A percentile compares a stretch with the other conserved stretches of the same genome.
These are phyloP conservation scores for Charaxes varanes DNA, from an alignment of 1,140 invertebrate genomes.

Conservation along the genomic window DNA sequence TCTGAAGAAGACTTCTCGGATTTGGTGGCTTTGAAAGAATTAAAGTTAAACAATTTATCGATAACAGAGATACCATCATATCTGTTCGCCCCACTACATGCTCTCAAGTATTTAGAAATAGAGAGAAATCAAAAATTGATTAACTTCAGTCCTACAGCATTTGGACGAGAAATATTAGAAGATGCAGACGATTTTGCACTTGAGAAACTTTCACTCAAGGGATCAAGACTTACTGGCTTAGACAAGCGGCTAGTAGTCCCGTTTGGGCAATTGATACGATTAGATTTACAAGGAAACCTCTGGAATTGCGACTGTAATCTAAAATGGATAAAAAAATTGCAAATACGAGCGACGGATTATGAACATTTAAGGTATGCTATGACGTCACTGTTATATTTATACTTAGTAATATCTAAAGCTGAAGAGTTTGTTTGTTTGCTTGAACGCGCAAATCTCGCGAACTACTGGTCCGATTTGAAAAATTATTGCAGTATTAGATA, in stretches of 20 bases:
- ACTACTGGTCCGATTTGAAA: too few relatives aligned
- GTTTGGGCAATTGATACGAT: conserved; percentile 40
- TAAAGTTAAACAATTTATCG: conserved; percentile 57
- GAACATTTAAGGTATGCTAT: conserved; percentile 54
- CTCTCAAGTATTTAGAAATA: conserved; percentile 45
- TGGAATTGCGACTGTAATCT: conserved; percentile 65
- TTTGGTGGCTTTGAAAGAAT: conserved; percentile 42
- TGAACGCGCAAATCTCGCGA: too few relatives aligned
- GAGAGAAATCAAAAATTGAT: conserved; percentile 59
- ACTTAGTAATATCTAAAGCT: too few relatives aligned
- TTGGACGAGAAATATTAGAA: conserved; percentile 50
- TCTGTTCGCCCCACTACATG: conserved; percentile 43
- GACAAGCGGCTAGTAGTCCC: conserved; percentile 37
- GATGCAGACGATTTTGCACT: conserved; percentile 54
- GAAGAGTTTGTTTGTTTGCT: too few relatives aligned
- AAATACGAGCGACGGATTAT: conserved; percentile 41
- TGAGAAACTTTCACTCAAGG: conserved; percentile 47
- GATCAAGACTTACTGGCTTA: conserved; percentile 48
- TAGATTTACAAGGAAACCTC: conserved; percentile 63
- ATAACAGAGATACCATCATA: conserved; percentile 49
- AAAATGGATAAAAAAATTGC: conserved; percentile 53
- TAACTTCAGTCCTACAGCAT: conserved; percentile 43
- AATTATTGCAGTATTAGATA: too few relatives aligned
- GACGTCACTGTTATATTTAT: background rate
- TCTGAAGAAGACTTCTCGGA: conserved; percentile 49